Base-by-base conservation (phyloP, 2,113 vertebrate genomes). In the Silurus meridionalis region DNA sequence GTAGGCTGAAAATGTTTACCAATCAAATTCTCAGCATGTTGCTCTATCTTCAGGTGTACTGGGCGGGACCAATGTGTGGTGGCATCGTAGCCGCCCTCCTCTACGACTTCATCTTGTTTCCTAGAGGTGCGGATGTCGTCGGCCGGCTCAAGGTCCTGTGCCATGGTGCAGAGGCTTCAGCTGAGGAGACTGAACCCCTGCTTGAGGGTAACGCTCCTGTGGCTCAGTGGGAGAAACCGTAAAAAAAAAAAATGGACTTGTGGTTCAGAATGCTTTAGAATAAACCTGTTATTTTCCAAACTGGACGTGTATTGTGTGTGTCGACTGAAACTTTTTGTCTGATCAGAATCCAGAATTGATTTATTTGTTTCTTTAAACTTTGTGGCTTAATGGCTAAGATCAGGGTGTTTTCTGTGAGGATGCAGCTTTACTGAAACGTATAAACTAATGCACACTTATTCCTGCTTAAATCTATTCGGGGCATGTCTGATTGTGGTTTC, bases 1-100 rank as follows among this genome's bases (percentile, higher is more conserved):
- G 10, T n/a, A 66, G 4, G 3, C 10, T 13, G 28, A 69, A 69
- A n/a, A n/a, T 2, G 0, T 48, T 17, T 17, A 48, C 37, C 3
- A 71, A 19, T 13, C 15, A 17, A 46, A 15, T 37, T 15, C 28
- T 69, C 13, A 13, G 25, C 4, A 6, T 61, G 9, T 28, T 21
- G 11, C 46, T 37, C 11, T 4, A 8, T 84, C 21, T 55, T 23
- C 83, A 87, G 89, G 87, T 88, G 94, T 89, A 64, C 69, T 89
- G 85, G 85, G 69, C 69, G 1, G 88, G 88, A 3, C 85, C 85
- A 2, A 37, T 89, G 82, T 67, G 82, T 55, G 88, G 72, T 3
- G 69, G 67, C 15, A 10, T 77, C 0, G 58, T 77, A 1, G 87
- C 87, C n/a, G 79, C 87, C 0, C 53, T 82, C 14, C 78, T 88